Evolutionary conservation across 2,888 invertebrate genomes (phyloP).

Genomic region (Tenthredo scrophulariae): DNA sequence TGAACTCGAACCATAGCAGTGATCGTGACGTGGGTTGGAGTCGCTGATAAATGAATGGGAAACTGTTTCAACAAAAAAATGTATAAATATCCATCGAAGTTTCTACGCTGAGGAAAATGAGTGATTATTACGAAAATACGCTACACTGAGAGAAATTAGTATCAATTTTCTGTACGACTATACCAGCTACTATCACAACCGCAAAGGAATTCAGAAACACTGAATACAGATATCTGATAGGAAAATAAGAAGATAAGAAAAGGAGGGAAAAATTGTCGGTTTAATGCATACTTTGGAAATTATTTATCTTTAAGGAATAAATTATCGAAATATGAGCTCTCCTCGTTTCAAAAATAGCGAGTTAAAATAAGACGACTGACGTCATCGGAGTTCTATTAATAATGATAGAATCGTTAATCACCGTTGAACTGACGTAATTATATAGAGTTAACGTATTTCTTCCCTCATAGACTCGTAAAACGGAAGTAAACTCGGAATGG

Average conservation of each 20-base stretch:
- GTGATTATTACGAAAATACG: conserved; percentile 52
- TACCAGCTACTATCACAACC: background rate
- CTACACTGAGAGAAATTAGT: conserved; percentile 56
- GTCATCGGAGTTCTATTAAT: background rate
- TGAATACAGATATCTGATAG: background rate
- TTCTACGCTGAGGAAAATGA: conserved; percentile 17
- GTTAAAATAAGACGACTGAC: background rate
- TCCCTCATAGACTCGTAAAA: background rate
- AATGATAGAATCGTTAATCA: conserved; percentile 9
- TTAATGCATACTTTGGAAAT: background rate
- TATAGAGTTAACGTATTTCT: background rate
- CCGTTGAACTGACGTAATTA: background rate
- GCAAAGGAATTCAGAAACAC: background rate
- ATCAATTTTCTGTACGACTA: conserved; percentile 62
- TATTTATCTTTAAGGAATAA: background rate
- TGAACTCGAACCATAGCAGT: conserved; percentile 55
- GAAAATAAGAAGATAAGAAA: background rate
- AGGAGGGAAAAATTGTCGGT: background rate
- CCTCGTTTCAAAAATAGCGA: background rate
- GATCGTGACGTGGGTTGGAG: conserved; percentile 50
- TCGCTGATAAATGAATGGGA: conserved; percentile 67
- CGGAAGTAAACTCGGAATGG: background rate
- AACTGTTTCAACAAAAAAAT: conserved; percentile 57
- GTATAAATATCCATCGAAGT: background rate
- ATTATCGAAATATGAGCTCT: background rate